These are phyloP conservation scores for Eristalis pertinax DNA, from an alignment of 2,888 invertebrate genomes.

Conservation along the genomic window DNA sequence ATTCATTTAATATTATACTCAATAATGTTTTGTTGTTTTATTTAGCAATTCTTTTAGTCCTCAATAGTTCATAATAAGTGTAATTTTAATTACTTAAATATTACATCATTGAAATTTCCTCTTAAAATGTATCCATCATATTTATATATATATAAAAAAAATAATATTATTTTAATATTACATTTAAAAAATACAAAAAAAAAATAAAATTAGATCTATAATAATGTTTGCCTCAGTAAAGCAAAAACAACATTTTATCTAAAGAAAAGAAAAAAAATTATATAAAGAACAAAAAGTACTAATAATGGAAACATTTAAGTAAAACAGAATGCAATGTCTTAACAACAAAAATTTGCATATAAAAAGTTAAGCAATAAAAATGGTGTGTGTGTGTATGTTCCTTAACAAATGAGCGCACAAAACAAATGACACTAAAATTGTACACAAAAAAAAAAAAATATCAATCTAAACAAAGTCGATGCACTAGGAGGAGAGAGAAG, in stretches of 20 bases:
- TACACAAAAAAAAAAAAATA: conserved; percentile 5
- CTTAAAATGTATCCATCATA: conserved; percentile 56
- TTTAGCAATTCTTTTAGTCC: conserved; percentile 15
- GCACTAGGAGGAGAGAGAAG: background rate
- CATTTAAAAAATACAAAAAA: conserved; percentile 18
- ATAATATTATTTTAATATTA: conserved; percentile 49
- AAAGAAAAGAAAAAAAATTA: conserved; percentile 19
- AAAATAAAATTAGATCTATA: conserved; percentile 7
- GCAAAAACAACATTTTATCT: conserved; percentile 54
- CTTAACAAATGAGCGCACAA: conserved; percentile 65
- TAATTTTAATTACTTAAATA: conserved; percentile 57
- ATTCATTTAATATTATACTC: conserved; percentile 59
- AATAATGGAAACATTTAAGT: conserved; percentile 38
- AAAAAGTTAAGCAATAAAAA: conserved; percentile 6
- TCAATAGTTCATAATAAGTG: conserved; percentile 60
- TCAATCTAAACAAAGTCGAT: conserved; percentile 6
- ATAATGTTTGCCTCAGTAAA: conserved; percentile 36
- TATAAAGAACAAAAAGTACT: conserved; percentile 20
- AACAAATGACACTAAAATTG: conserved; percentile 44
- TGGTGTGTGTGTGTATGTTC: conserved; percentile 61
- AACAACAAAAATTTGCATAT: conserved; percentile 38
- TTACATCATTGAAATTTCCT: conserved; percentile 65
- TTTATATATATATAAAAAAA: conserved; percentile 61
- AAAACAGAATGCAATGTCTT: conserved; percentile 27
- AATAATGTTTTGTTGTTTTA: conserved; percentile 32